A percentile compares a stretch with the other conserved stretches of the same genome.
These are phyloP conservation scores for Tigriopus japonicus DNA, from an alignment of 1,140 invertebrate genomes.

Conservation along the genomic window DNA sequence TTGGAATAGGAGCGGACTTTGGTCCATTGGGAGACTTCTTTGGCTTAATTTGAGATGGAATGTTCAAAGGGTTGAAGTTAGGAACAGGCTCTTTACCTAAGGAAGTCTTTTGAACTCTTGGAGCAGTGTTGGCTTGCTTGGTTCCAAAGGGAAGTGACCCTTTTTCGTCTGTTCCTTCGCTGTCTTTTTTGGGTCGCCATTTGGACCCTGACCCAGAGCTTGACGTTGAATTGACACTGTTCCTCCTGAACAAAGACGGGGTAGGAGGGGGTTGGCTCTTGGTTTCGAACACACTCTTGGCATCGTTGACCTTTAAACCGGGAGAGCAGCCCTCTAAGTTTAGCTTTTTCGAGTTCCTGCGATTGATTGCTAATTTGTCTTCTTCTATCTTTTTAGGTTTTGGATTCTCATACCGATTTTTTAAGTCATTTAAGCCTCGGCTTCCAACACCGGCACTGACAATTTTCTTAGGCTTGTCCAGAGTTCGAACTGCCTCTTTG, in stretches of 20 bases:
- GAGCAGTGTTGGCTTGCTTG: no score
- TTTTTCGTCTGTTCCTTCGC: not conserved
- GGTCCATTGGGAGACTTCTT: no score
- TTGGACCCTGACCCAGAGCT: no score
- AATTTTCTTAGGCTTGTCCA: constrained; percentile 51
- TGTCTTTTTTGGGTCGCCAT: not conserved
- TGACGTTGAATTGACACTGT: not conserved
- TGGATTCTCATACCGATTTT: constrained; percentile 4
- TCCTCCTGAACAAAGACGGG: constrained; percentile 2
- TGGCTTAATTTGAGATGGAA: no score
- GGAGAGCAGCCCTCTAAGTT: constrained; percentile 2
- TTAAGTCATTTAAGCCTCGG: constrained; percentile 4
- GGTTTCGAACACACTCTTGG: constrained; percentile 64
- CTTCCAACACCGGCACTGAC: constrained; percentile 39
- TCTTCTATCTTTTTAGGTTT: not conserved
- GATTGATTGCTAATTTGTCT: not conserved
- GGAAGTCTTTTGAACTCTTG: no score
- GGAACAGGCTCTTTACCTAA: no score
- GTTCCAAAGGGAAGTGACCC: not conserved
- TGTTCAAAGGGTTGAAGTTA: no score
- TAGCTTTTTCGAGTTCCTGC: not conserved
- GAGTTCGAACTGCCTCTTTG: not conserved
- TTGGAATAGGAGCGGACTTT: no score
- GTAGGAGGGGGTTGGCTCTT: constrained; percentile 25
- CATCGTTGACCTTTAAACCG: constrained; percentile 54